These are phyloP conservation scores for Mus minutoides DNA, from an alignment of 2,797 vertebrate species.

Conservation along the genomic window DNA sequence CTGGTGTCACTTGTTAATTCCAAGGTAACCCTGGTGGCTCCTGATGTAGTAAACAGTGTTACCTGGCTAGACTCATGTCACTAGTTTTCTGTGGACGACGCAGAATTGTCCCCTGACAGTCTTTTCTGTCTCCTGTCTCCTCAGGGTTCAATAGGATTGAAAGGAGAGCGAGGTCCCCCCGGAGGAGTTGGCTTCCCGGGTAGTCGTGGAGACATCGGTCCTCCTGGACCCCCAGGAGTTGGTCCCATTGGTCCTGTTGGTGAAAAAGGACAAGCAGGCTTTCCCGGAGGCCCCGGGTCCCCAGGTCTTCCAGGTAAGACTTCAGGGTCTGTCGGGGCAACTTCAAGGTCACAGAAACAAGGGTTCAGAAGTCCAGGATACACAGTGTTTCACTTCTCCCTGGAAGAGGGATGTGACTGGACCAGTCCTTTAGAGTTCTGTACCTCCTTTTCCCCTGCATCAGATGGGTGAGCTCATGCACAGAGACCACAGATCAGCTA, in stretches of 20 bases:
- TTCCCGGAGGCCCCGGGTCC: constrained; percentile 90
- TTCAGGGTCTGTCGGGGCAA: neutral
- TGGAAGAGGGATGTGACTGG: neutral
- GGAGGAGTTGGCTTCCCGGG: constrained; percentile 92
- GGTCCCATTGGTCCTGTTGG: constrained; percentile 91
- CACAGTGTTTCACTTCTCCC: neutral
- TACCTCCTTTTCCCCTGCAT: neutral
- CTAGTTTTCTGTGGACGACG: neutral
- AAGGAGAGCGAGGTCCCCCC: constrained; percentile 94
- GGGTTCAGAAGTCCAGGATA: neutral
- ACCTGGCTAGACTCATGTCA: no score
- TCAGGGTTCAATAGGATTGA: constrained; percentile 93
- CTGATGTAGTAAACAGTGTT: accelerated
- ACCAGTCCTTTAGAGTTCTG: neutral
- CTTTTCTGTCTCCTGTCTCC: constrained; percentile 53
- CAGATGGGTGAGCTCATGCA: no score
- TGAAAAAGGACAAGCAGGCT: constrained; percentile 94
- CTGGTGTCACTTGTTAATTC: neutral
- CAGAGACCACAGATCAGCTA: accelerated
- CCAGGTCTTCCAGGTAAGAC: constrained; percentile 92
- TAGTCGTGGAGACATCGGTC: constrained; percentile 92
- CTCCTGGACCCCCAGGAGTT: constrained; percentile 91
- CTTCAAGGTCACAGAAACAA: neutral
- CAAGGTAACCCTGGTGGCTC: neutral
- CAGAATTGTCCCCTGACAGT: neutral